phyloP scores from a whole-genome alignment of 2,113 vertebrate genomes.

The Malurus elegans region DNA sequence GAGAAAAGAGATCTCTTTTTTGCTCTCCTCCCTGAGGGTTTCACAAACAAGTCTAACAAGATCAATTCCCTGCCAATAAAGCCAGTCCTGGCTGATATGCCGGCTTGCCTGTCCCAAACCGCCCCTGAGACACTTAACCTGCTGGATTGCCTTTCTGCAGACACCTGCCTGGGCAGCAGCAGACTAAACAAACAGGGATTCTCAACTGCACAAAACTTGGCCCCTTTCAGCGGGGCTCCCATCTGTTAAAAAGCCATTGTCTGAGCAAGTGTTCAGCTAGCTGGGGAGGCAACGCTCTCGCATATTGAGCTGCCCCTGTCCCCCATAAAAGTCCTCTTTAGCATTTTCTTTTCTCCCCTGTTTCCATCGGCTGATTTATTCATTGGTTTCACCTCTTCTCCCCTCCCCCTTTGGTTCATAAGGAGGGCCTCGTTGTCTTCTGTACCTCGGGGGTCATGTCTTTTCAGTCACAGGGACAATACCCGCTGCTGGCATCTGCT shows the following conservation, averaged over 20 bases:
- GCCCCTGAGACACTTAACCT: constrained; percentile 71
- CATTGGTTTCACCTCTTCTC: constrained; percentile 92
- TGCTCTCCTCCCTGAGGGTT: neutral
- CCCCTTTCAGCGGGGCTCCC: constrained; percentile 83
- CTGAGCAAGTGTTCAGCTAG: constrained; percentile 83
- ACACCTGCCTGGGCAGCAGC: constrained; percentile 86
- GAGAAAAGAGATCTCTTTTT: neutral
- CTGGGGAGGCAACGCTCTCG: constrained; percentile 70
- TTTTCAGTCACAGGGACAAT: constrained; percentile 85
- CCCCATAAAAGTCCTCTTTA: constrained; percentile 86
- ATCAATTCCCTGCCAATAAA: constrained; percentile 4
- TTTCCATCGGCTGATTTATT: constrained; percentile 98
- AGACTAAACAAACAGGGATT: constrained; percentile 84
- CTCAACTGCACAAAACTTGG: constrained; percentile 82
- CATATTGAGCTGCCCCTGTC: constrained; percentile 72
- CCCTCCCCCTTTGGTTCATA: constrained; percentile 80
- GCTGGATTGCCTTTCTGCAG: constrained; percentile 67
- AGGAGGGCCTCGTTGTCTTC: constrained; percentile 81
- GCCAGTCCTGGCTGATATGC: constrained; percentile 39
- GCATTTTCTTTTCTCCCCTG: constrained; percentile 87
- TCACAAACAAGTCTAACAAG: constrained; percentile 11
- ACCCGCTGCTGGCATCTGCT: constrained; percentile 85
- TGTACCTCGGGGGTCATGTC: constrained; percentile 81
- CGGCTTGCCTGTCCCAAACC: constrained; percentile 48
- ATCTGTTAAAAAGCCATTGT: constrained; percentile 97